Evolutionary conservation across 2,888 invertebrate species (phyloP), one percentile per base, ranked within the genome.

Genomic region (Pterostichus madidus): DNA sequence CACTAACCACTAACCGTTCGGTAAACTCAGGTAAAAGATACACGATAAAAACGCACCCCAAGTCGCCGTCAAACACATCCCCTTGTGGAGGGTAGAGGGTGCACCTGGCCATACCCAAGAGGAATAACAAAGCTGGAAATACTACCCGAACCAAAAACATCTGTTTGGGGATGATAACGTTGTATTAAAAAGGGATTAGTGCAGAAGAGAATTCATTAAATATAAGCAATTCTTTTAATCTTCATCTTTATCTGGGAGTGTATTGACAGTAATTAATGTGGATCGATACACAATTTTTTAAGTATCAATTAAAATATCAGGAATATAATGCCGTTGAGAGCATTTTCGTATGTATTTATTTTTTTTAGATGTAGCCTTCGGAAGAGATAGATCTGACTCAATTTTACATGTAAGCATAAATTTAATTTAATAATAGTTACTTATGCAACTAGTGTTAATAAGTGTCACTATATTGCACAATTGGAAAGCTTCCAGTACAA

Each of bases 81-180:
- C 77, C 59, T 39, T 13, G 39, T 5, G 11, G 46, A 64, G 79
- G 13, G 39, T 5, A 13, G 46, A 64, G 79, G 79, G 64, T 79
- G 79, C 79, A 79, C 79, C 79, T 79, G 79, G 79, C 79, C 13
- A 5, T 31, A 31, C 76, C 79, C 79, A 64, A 79, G 46, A 77
- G 39, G 39, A 77, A 77, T 77, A 77, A 77, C 77, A 77, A 77
- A 77, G 39, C 56, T 35, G 59, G 5, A 64, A 35, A 46, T 79
- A 79, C 49, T 79, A 79, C 10, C 64, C 24, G 49, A 24, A 61
- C 46, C n/a, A 46, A 79, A 79, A 79, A 79, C 79, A 79, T 79
- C 77, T 77, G 77, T 59, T 13, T 39, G 32, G 10, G 11, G 15
- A 77, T 59, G 56, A 17, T 76, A 76, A 76, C 76, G 24, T 71